Conservation (phyloP, 2,888 invertebrate genomes). For the Drosophila niveifrons region DNA sequence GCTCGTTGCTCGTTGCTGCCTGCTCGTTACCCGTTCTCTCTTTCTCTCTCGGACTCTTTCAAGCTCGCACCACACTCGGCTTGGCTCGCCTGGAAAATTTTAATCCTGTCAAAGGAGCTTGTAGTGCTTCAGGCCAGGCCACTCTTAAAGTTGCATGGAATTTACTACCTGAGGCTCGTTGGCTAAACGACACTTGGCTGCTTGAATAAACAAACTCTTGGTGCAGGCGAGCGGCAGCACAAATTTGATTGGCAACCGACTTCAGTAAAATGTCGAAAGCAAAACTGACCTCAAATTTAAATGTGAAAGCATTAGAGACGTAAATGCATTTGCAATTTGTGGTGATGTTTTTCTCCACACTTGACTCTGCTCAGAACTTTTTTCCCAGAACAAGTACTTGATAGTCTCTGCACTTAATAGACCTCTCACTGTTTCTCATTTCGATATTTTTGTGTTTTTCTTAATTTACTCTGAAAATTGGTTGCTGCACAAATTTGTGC, state of each 20-base stretch:
- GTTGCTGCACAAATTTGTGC: slow-evolving; percentile 4
- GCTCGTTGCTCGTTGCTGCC: slow-evolving; percentile 2
- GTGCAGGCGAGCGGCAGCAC: slow-evolving; percentile 31
- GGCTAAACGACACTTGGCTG: slow-evolving; percentile 69
- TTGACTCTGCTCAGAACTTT: background rate
- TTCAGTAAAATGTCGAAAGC: slow-evolving; percentile 24
- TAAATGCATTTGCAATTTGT: slow-evolving; percentile 29
- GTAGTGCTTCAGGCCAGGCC: slow-evolving; percentile 61
- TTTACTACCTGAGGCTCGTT: slow-evolving; percentile 45
- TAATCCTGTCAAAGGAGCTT: slow-evolving; percentile 73
- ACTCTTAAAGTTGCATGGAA: slow-evolving; percentile 76
- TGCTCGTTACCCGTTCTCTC: background rate
- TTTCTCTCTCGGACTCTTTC: too few relatives aligned
- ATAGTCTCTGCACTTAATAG: background rate
- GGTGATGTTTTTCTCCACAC: slow-evolving; percentile 20
- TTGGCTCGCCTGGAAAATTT: slow-evolving; percentile 34
- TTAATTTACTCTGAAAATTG: slow-evolving; percentile 9
- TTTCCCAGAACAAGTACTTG: background rate
- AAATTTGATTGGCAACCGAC: slow-evolving; percentile 56
- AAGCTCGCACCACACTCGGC: background rate
- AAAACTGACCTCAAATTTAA: slow-evolving; percentile 23
- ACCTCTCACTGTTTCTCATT: background rate
- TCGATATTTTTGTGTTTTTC: slow-evolving; percentile 1
- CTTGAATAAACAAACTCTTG: slow-evolving; percentile 59
- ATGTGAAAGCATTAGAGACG: slow-evolving; percentile 10